These are phyloP conservation scores for Micrasema longulum DNA, from an alignment of 1,140 invertebrate species.

Conservation along the genomic window DNA sequence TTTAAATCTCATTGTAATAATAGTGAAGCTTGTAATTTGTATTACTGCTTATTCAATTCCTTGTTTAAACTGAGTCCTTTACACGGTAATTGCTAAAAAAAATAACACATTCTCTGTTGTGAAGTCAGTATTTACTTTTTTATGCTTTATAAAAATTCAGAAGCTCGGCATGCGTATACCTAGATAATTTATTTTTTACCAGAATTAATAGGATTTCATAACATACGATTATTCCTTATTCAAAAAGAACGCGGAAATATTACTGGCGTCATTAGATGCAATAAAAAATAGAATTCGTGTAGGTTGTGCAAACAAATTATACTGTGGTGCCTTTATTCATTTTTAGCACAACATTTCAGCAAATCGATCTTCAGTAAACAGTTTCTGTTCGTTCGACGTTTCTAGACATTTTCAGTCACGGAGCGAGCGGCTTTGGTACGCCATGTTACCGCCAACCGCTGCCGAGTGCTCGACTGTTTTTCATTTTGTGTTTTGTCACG, in stretches of 20 bases:
- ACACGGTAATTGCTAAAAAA: no score
- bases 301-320: conserved; percentile 12
- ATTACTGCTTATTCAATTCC: no score
- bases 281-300: conserved; percentile 28
- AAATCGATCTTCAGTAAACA: not conserved
- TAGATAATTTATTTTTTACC: no score
- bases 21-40: no score
- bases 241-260: conserved; percentile 5
- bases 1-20: no score
- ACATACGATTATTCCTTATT: no score
- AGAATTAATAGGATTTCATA: no score
- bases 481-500: conserved; percentile 24
- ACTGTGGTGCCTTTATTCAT: not conserved
- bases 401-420: conserved; percentile 16
- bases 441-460: conserved; percentile 4
- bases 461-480: conserved; percentile 19
- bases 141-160: no score
- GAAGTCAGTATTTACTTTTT: no score
- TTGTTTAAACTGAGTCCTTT: no score
- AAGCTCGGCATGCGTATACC: no score
- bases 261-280: conserved; percentile 16
- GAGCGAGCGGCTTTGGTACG: conserved; percentile 11
- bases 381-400: not conserved
- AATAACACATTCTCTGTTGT: no score
- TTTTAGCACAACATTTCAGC: not conserved